These are phyloP conservation scores for Hemiscyllium ocellatum DNA, from an alignment of 2,113 vertebrate species.

Conservation along the genomic window DNA sequence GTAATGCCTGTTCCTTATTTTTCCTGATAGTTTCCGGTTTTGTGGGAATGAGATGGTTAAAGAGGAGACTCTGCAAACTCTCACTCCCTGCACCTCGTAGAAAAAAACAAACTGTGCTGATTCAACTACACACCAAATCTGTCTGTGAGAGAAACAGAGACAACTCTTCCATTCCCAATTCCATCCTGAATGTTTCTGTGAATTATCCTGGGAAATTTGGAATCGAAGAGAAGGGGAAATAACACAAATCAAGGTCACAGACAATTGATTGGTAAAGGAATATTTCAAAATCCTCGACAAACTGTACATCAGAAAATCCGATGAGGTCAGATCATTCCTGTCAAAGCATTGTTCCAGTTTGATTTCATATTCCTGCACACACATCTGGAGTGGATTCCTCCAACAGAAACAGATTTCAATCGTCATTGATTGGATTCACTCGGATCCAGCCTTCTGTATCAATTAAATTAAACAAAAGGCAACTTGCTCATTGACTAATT, in stretches of 20 bases:
- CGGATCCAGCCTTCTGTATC: not conserved
- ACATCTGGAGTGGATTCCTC: no score
- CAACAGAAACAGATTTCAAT: not conserved
- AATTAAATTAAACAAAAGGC: not conserved
- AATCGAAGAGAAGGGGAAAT: not conserved
- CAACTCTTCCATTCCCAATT: not conserved
- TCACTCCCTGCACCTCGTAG: slow-evolving; percentile 47
- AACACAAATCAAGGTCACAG: no score
- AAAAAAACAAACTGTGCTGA: not conserved
- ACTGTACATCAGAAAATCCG: not conserved
- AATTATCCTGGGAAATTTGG: not conserved
- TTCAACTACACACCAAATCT: not conserved
- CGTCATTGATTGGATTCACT: not conserved
- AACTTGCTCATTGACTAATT: not conserved
- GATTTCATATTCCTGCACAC: rapidly evolving
- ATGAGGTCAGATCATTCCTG: not conserved
- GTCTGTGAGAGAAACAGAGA: not conserved
- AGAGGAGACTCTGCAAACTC: slow-evolving; percentile 55
- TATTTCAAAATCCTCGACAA: not conserved
- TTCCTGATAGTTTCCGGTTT: slow-evolving; percentile 51
- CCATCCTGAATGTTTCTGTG: not conserved
- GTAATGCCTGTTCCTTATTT: slow-evolving; percentile 40
- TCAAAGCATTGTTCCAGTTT: not conserved
- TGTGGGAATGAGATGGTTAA: slow-evolving; percentile 51
- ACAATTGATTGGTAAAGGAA: not conserved